A percentile compares a stretch with the other conserved stretches of the same genome.
Conservation (phyloP, 2,797 vertebrate genomes). For the Sitta carolinensis region DNA sequence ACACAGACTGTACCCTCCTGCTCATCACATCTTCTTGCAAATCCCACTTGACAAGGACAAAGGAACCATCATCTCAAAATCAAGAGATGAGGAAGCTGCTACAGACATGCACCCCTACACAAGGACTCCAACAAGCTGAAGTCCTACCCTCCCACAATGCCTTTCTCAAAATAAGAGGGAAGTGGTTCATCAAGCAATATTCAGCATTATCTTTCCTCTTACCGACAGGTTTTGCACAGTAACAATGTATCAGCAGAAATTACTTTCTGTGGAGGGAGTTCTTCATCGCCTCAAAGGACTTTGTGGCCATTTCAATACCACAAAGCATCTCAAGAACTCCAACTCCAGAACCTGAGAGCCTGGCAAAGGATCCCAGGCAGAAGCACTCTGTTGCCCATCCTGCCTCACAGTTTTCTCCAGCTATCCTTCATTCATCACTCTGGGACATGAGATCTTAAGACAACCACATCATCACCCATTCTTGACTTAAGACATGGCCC, state of each 20-base stretch:
- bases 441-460: rapidly evolving
- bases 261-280: background rate
- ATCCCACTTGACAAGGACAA: background rate
- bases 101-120: rapidly evolving
- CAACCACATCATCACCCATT: background rate
- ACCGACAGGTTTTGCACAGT: background rate
- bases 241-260: background rate
- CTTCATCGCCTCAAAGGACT: background rate
- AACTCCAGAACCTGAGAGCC: background rate
- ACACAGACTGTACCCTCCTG: background rate
- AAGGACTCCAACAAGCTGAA: background rate
- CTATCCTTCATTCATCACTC: too few species aligned
- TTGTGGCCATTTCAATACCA: background rate
- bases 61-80: background rate
- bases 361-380: background rate
- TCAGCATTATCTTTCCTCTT: background rate
- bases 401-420: background rate
- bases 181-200: background rate
- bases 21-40: background rate
- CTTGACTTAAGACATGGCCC: rapidly evolving
- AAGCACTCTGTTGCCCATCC: background rate
- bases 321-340: background rate
- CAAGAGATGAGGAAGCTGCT: background rate
- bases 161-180: too few species aligned
- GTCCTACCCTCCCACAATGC: background rate